These are phyloP conservation scores for Crossocerus cetratus DNA, from an alignment of 2,888 invertebrate genomes.

Conservation along the genomic window DNA sequence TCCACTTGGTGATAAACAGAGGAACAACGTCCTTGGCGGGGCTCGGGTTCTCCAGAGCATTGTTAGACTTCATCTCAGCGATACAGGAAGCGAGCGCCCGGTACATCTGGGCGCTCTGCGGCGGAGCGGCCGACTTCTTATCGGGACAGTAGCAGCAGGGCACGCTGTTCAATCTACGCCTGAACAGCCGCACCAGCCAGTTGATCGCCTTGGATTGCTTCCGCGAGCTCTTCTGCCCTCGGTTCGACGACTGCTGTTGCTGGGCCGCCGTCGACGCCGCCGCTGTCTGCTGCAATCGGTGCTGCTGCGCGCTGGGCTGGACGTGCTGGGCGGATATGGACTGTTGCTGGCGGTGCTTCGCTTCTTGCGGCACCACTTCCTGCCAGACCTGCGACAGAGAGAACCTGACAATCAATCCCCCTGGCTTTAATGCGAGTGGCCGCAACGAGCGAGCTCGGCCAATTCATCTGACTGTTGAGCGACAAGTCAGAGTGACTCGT, in stretches of 20 bases:
- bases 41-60: conserved; percentile 61
- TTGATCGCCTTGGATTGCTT: conserved; percentile 63
- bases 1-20: conserved; percentile 83
- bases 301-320: conserved; percentile 19
- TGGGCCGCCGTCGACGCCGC: conserved; percentile 18
- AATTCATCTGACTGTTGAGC: background rate
- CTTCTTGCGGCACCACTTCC: conserved; percentile 31
- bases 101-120: conserved; percentile 73
- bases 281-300: conserved; percentile 19
- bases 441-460: background rate
- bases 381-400: conserved; percentile 15
- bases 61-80: conserved; percentile 50
- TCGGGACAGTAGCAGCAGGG: conserved; percentile 63
- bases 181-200: conserved; percentile 69
- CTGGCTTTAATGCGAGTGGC: background rate
- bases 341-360: conserved; percentile 32
- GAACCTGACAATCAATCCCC: background rate
- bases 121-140: conserved; percentile 63
- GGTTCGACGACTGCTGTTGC: conserved; percentile 28
- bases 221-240: conserved; percentile 42
- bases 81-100: conserved; percentile 58
- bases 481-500: background rate
- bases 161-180: conserved; percentile 73
- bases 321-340: conserved; percentile 6
- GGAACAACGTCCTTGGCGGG: conserved; percentile 66